These are phyloP conservation scores for Meandrina meandrites DNA, from an alignment of 92 coral and sea anemone species.

Conservation along the genomic window DNA sequence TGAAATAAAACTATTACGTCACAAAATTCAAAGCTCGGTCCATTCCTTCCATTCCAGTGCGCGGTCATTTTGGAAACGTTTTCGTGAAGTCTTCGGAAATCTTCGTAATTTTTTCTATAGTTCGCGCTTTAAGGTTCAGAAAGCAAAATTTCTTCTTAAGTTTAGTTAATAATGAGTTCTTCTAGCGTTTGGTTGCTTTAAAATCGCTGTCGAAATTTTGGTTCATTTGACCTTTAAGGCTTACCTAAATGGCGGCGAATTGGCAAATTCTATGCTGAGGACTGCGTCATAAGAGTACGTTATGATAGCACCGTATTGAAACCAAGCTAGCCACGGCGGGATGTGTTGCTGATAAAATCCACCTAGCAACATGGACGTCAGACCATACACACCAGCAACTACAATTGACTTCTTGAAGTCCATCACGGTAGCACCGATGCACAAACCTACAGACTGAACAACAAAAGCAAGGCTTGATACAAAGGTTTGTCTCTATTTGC, in stretches of 20 bases:
- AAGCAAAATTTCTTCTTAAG: no score
- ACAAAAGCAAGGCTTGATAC: not conserved
- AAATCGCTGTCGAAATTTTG: no score
- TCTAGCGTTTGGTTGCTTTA: no score
- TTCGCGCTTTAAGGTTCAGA: no score
- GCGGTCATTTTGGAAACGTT: no score
- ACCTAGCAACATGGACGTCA: slow-evolving; percentile 81
- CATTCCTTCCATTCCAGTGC: no score
- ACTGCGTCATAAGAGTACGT: slow-evolving; percentile 76
- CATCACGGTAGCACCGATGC: slow-evolving; percentile 84
- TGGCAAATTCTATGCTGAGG: slow-evolving; percentile 71
- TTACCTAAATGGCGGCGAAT: slow-evolving; percentile 74
- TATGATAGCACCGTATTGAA: slow-evolving; percentile 67
- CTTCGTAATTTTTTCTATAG: no score
- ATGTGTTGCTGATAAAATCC: slow-evolving; percentile 89
- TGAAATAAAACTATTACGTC: no score
- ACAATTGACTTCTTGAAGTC: slow-evolving; percentile 87
- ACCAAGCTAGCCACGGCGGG: slow-evolving; percentile 87
- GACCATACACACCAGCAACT: slow-evolving; percentile 74
- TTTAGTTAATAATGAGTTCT: no score
- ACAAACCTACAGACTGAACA: slow-evolving; percentile 85
- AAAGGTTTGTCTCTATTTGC: not conserved
- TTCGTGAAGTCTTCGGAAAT: no score
- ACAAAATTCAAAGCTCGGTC: no score
- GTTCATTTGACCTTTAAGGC: no score